Percentiles rank a stretch among this genome's conserved stretches.
phyloP scores from a whole-genome alignment of 2,113 vertebrate species.

The Orthonyx spaldingii region DNA sequence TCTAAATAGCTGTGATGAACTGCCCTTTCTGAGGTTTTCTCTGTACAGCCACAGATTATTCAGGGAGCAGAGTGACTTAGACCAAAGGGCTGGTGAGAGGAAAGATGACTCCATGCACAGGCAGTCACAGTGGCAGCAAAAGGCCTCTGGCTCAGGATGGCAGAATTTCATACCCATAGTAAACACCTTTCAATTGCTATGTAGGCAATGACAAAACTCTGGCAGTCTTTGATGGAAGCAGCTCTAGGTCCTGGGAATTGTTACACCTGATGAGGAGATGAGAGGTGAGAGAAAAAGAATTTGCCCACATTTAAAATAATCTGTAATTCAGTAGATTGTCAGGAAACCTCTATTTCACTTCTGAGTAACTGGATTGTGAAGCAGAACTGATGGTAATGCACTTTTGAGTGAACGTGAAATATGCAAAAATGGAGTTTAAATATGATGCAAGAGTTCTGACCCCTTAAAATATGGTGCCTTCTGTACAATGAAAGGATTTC shows the following conservation, averaged over 20 bases:
- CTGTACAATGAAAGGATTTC: not conserved
- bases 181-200: not conserved
- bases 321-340: not conserved
- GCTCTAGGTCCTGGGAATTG: not conserved
- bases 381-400: not conserved
- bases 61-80: not conserved
- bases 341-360: not conserved
- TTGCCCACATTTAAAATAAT: not conserved
- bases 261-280: not conserved
- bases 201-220: not conserved
- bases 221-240: not conserved
- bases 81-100: not conserved
- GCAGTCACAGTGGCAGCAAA: not conserved
- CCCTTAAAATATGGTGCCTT: conserved; percentile 2
- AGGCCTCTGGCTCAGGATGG: not conserved
- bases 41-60: not conserved
- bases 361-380: not conserved
- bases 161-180: not conserved
- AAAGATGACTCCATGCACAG: not conserved
- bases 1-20: not conserved
- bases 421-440: conserved; percentile 7
- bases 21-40: conserved; percentile 21
- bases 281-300: not conserved
- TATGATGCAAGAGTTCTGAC: not conserved
- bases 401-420: conserved; percentile 21